Evolutionary conservation across 2,888 invertebrate species (phyloP).

Genomic region (Caenorhabditis sp.): DNA sequence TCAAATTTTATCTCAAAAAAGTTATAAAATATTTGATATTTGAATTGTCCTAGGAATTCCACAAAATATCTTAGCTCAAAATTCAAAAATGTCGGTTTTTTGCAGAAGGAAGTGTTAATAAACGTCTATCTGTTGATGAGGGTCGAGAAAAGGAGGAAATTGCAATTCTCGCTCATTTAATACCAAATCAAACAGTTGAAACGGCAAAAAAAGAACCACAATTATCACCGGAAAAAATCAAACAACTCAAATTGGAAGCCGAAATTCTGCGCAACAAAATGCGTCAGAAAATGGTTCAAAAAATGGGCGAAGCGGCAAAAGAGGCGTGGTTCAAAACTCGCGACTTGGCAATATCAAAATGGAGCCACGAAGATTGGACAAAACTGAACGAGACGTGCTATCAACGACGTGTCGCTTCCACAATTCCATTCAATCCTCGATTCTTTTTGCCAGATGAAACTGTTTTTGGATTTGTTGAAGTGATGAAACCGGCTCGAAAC

Average conservation of each 20-base stretch:
- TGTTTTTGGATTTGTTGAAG: not conserved
- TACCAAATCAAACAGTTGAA: not conserved
- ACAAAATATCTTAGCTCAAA: too few relatives aligned
- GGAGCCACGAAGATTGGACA: not conserved
- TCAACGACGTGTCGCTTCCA: not conserved
- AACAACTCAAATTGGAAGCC: not conserved
- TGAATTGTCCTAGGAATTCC: too few relatives aligned
- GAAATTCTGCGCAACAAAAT: not conserved
- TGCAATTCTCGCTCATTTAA: too few relatives aligned
- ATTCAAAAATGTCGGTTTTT: too few relatives aligned
- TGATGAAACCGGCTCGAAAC: not conserved
- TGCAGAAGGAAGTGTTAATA: constrained; percentile 7
- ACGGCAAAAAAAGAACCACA: not conserved
- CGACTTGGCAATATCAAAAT: not conserved
- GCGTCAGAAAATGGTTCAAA: not conserved
- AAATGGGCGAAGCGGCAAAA: not conserved
- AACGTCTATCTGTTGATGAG: not conserved
- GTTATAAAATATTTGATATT: too few relatives aligned
- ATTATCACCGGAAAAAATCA: not conserved
- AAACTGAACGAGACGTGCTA: not conserved
- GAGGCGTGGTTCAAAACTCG: not conserved
- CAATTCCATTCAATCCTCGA: constrained; percentile 2
- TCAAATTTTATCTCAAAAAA: too few relatives aligned
- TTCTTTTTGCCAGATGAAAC: constrained; percentile 2
- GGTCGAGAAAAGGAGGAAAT: too few relatives aligned